phyloP scores from a whole-genome alignment of 1,140 invertebrate species.

The Hirudo medicinalis region DNA sequence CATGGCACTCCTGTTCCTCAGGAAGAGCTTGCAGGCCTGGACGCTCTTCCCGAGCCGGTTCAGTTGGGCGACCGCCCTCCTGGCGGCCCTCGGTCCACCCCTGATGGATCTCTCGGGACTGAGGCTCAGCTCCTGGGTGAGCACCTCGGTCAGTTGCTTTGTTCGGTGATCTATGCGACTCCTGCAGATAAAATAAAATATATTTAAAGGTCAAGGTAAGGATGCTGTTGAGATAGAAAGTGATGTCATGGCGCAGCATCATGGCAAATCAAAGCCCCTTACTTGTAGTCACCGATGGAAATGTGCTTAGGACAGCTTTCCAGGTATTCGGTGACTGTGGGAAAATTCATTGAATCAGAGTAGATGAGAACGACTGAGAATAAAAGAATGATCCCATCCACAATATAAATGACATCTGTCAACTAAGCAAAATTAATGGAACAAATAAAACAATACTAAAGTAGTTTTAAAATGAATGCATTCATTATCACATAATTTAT shows the following conservation, averaged over 20 bases:
- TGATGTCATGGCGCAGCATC: background rate
- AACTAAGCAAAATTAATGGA: no score
- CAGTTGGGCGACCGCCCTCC: slow-evolving; percentile 71
- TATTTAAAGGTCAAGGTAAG: background rate
- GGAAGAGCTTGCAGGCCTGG: slow-evolving; percentile 67
- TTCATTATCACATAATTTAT: no score
- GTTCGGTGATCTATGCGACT: slow-evolving; percentile 59
- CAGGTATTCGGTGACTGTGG: slow-evolving; percentile 34
- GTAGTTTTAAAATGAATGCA: no score
- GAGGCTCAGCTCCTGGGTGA: slow-evolving; percentile 74
- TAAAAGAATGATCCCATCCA: no score
- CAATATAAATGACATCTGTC: no score
- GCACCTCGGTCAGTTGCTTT: slow-evolving; percentile 62
- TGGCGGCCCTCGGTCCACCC: slow-evolving; percentile 74
- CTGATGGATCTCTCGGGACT: slow-evolving; percentile 62
- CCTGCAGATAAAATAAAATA: slow-evolving; percentile 28
- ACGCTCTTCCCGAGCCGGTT: slow-evolving; percentile 63
- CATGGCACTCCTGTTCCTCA: slow-evolving; percentile 67
- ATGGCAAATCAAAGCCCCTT: slow-evolving; percentile 4
- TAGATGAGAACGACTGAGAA: no score
- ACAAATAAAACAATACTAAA: no score
- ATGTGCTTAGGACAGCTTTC: slow-evolving; percentile 34
- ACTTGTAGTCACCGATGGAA: slow-evolving; percentile 38
- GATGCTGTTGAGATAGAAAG: background rate
- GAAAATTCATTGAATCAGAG: no score